Conservation (phyloP, 2,797 vertebrate genomes). For the Hybognathus amarus region DNA sequence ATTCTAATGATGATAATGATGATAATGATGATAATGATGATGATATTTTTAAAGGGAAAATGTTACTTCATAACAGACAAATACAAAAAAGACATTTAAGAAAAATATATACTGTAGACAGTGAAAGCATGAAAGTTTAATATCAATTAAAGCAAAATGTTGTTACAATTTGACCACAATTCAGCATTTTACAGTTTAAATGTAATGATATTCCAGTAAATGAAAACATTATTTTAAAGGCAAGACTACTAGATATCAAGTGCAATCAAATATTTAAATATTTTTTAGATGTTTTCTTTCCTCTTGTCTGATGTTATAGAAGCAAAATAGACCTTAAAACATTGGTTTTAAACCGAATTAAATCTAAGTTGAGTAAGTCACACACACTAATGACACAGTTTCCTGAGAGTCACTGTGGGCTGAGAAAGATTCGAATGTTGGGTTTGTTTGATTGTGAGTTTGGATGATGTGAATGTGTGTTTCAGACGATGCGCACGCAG, state of each 20-base stretch:
- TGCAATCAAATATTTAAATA: too few species aligned
- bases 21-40: too few species aligned
- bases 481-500: constrained; percentile 87
- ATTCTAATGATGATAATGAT: too few species aligned
- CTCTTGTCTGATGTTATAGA: too few species aligned
- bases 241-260: background rate
- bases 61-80: background rate
- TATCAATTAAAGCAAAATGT: background rate
- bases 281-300: too few species aligned
- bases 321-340: background rate
- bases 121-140: background rate
- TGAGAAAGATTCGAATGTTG: background rate
- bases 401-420: background rate
- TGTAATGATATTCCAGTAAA: background rate
- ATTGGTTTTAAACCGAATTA: background rate
- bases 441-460: background rate
- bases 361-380: background rate
- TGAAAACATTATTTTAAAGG: background rate
- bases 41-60: background rate
- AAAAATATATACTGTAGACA: background rate
- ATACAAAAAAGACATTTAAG: background rate
- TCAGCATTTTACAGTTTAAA: background rate
- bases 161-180: background rate
- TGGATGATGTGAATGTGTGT: background rate
- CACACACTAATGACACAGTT: background rate